phyloP scores from a whole-genome alignment of 2,888 invertebrate genomes.

The Melieria omissa region DNA sequence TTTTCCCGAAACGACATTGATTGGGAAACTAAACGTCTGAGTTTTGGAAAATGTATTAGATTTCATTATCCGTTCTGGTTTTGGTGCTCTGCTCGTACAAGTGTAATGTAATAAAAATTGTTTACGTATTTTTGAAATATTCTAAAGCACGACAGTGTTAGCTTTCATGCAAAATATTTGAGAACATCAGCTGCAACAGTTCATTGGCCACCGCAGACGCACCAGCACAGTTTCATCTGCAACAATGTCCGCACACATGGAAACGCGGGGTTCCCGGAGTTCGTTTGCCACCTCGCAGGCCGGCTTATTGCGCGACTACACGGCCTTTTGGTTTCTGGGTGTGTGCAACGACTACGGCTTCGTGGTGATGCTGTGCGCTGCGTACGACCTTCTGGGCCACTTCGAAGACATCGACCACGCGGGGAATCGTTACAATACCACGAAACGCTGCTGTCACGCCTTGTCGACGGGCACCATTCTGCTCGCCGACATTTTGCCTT shows the following conservation, averaged over 20 bases:
- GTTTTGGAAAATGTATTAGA: too few relatives aligned
- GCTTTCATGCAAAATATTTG: too few relatives aligned
- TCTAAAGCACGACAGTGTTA: too few relatives aligned
- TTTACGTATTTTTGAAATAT: too few relatives aligned
- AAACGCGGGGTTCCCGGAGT: background rate
- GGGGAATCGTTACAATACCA: background rate
- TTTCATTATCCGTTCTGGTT: too few relatives aligned
- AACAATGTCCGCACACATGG: background rate
- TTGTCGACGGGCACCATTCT: constrained; percentile 79
- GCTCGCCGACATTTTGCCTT: constrained; percentile 80
- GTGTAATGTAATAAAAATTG: too few relatives aligned
- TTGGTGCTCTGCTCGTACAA: too few relatives aligned
- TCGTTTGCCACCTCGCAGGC: background rate
- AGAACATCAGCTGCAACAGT: too few relatives aligned
- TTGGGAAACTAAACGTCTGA: too few relatives aligned
- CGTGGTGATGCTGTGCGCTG: constrained; percentile 83
- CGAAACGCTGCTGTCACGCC: constrained; percentile 69
- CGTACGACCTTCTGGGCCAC: constrained; percentile 73
- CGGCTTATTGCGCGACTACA: constrained; percentile 67
- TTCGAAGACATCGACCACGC: constrained; percentile 30
- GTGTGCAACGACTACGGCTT: constrained; percentile 85
- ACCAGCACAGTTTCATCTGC: background rate
- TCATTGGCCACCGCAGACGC: too few relatives aligned
- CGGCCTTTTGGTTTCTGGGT: constrained; percentile 78
- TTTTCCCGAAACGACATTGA: too few relatives aligned